Percentiles rank a stretch among this genome's conserved stretches.
These are phyloP conservation scores for Lepidotrigona ventralis DNA, from an alignment of 1,140 invertebrate species.

Conservation along the genomic window DNA sequence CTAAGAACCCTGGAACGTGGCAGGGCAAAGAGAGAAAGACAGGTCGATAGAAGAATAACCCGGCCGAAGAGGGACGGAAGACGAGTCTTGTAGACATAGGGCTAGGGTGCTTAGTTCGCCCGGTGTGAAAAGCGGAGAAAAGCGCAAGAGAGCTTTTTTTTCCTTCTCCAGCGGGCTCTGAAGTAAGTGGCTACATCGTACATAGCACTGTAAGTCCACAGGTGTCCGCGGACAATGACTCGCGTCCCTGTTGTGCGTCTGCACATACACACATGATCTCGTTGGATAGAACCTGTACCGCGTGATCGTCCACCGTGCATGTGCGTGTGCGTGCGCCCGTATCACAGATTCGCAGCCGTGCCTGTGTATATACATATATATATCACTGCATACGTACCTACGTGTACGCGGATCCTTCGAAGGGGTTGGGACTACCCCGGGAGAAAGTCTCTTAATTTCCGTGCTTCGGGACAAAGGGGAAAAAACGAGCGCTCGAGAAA, in stretches of 20 bases:
- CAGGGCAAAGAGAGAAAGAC: slow-evolving; percentile 18
- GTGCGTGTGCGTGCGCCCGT: neutral
- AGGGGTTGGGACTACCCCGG: slow-evolving; percentile 61
- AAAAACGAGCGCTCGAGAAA: slow-evolving; percentile 69
- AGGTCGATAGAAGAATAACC: neutral
- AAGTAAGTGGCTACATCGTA: slow-evolving; percentile 76
- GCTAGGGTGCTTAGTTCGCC: slow-evolving; percentile 49
- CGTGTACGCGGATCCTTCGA: slow-evolving; percentile 54
- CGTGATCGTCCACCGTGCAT: neutral
- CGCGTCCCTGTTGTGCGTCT: slow-evolving; percentile 45
- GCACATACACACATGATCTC: slow-evolving; percentile 36
- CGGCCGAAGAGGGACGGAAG: slow-evolving; percentile 36
- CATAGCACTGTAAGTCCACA: slow-evolving; percentile 72
- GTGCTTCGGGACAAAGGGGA: slow-evolving; percentile 71
- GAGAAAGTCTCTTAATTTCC: slow-evolving; percentile 77
- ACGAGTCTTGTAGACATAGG: slow-evolving; percentile 55
- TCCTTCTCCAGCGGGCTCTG: slow-evolving; percentile 36
- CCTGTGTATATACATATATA: slow-evolving; percentile 18
- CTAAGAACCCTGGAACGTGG: slow-evolving; percentile 34
- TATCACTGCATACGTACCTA: neutral
- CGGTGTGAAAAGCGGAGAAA: slow-evolving; percentile 71
- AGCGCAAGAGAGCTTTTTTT: slow-evolving; percentile 68
- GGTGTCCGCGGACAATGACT: slow-evolving; percentile 78
- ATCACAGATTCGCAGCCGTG: slow-evolving; percentile 4
- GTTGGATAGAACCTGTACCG: slow-evolving; percentile 22